Evolutionary conservation across 2,797 vertebrate species (phyloP), one percentile per base, ranked within the genome.

Genomic region (Phoxinus dragarum): DNA sequence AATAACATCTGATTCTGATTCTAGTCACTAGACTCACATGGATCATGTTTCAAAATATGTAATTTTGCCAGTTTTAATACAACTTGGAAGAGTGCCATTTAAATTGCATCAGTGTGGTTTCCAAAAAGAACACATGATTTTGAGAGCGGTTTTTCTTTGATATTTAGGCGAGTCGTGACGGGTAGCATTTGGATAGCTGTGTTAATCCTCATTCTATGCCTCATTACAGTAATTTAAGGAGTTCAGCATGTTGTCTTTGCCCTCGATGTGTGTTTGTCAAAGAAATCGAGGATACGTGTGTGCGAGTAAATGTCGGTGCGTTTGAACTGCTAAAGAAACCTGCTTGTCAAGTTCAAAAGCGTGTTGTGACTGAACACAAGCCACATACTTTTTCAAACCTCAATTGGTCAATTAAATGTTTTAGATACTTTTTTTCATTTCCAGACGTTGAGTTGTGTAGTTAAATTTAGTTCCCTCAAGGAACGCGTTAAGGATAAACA

Each of bases 161-260:
- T 54, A 68, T 54, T 27, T 12, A 56, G 38, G 38, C 23, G 12
- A 81, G 61, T 86, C 44, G 61, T 74, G 69, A 36, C 44, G 17
- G 64, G 68, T 56, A 71, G 56, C 84, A 80, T 80, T 80, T 76
- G 82, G 36, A 56, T 56, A 61, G 68, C 38, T 81, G 40, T 40
- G 67, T 34, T 52, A 73, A 71, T 17, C 23, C 17, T 38, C 6
- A 4, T 85, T 74, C 52, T 64, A 82, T 12, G 38, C 74, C 80
- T 88, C 69, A 85, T 87, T 80, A 81, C 61, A 61, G 54, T 81
- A 80, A 40, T 76, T 56, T 67, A 54, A 54, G 75, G 84, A 81
- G 75, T 75, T 44, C 67, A 47, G 21, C 49, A 44, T 42, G 73
- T 66, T 80, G 69, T 72, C 68, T 64, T 74, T 76, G 64, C 67